Base-by-base conservation (phyloP, 2,113 vertebrate species). In the Heterochromis multidens region DNA sequence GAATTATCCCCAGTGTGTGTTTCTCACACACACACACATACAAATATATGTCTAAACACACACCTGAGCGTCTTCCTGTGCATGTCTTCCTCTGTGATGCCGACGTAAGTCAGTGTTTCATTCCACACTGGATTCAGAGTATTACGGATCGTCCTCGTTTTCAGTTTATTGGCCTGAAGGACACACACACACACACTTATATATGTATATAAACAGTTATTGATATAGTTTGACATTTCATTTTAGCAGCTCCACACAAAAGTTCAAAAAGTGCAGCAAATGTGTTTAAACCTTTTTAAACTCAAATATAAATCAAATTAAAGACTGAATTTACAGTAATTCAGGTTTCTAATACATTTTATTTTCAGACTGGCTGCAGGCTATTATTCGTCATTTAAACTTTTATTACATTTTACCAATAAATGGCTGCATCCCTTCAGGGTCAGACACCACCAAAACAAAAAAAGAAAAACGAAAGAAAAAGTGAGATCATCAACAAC, bases 41-140 rank as follows among this genome's bases (percentile, higher is more conserved):
- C 13, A 49, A 6, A 49, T 46, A 16, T 19, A 59, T 54, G 33
- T 58, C 1, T 5, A 6, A 33, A 63, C 65, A 77, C 84, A 63
- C 76, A 74, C 84, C 97, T 96, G 93, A 98, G 96, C 31, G 97
- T 97, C 94, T 97, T 98, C 86, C 97, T 96, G 85, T 95, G 95
- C 94, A 97, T 97, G 90, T 98, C 97, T 1, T 97, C 97, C 2
- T 96, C 95, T 0, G 97, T 98, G 95, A 97, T 97, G 1, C 97
- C 97, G 0, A 95, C 87, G 59, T 98, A 98, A 0, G 93, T 97
- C 31, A 97, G 96, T 1, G 94, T 96, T 88, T 98, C 97, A 1
- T 97, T 97, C 97, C 97, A 98, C 62, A 96, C 95, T 0, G 97
- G 97, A 81, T 97, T 97, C 90, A 97, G 93, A 3, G 96, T 97